Conservation (phyloP, 2,113 vertebrate genomes). For the Suricata suricatta region DNA sequence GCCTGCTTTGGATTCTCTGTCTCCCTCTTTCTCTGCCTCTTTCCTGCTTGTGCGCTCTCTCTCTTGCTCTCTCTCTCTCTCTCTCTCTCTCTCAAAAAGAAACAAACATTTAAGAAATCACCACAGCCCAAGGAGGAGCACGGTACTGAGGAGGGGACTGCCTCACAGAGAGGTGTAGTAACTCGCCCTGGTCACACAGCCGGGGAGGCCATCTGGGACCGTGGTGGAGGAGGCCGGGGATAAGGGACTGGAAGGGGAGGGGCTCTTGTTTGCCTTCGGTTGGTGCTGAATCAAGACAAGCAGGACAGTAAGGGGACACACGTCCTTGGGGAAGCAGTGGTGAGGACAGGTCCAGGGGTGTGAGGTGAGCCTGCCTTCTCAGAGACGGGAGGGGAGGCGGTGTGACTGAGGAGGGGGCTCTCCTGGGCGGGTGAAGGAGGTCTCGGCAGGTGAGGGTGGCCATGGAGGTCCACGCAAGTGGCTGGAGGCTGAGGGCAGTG, state of each 20-base stretch:
- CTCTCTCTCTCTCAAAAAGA: no score
- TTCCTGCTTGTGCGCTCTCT: no score
- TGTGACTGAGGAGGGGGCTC: accelerated
- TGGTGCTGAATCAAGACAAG: background rate
- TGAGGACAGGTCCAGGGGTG: background rate
- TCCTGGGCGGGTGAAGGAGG: no score
- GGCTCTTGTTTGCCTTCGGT: background rate
- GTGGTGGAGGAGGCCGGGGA: background rate
- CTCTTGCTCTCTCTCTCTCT: no score
- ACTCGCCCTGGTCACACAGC: background rate
- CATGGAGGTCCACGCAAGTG: accelerated
- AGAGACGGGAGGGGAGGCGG: background rate
- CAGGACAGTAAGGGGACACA: background rate
- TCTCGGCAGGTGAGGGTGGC: background rate
- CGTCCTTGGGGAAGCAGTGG: background rate
- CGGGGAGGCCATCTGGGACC: background rate
- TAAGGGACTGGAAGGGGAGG: no score
- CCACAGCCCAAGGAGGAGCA: background rate
- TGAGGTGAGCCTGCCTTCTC: background rate
- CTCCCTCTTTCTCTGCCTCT: no score
- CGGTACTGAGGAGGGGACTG: background rate
- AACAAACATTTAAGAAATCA: no score
- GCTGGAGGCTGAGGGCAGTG: background rate
- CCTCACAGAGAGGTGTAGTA: background rate
- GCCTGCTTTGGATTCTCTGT: no score